Evolutionary conservation across 2,888 invertebrate species (phyloP).

Genomic region (Chymomyza fuscimana): DNA sequence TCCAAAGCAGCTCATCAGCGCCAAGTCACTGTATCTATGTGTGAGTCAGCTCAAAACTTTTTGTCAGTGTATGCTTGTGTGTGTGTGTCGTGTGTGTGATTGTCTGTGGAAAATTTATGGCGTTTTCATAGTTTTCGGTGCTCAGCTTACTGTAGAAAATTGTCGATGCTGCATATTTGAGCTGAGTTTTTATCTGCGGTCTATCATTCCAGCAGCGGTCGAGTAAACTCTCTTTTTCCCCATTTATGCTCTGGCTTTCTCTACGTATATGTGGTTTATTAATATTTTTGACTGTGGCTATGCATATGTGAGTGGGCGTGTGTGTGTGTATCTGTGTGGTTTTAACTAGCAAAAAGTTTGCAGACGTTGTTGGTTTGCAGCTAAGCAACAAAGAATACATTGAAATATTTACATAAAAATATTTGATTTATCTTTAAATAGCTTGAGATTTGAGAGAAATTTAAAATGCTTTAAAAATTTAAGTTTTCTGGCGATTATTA

Average conservation of each 20-base stretch:
- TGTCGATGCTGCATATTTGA: constrained; percentile 66
- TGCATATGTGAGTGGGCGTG: not conserved
- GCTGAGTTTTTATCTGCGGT: constrained; percentile 55
- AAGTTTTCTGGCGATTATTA: too few relatives aligned
- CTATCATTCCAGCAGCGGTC: constrained; percentile 29
- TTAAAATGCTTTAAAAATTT: too few relatives aligned
- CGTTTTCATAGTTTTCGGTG: constrained; percentile 63
- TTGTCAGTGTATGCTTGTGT: not conserved
- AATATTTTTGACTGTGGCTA: not conserved
- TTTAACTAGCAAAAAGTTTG: too few relatives aligned
- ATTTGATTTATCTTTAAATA: too few relatives aligned
- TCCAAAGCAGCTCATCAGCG: not conserved
- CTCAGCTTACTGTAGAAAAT: constrained; percentile 50
- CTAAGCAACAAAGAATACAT: constrained; percentile 51
- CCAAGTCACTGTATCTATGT: not conserved
- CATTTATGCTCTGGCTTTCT: not conserved
- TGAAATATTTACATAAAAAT: too few relatives aligned
- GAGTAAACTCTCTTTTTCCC: not conserved
- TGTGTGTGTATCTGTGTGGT: not conserved
- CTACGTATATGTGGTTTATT: not conserved
- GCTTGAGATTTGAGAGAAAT: too few relatives aligned
- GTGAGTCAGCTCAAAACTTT: not conserved
- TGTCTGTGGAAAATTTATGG: constrained; percentile 65
- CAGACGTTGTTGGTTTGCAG: too few relatives aligned
- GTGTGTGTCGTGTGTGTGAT: not conserved